Evolutionary conservation across 2,888 invertebrate genomes (phyloP), one percentile per base, ranked within the genome.

Genomic region (Drosophila prolongata): DNA sequence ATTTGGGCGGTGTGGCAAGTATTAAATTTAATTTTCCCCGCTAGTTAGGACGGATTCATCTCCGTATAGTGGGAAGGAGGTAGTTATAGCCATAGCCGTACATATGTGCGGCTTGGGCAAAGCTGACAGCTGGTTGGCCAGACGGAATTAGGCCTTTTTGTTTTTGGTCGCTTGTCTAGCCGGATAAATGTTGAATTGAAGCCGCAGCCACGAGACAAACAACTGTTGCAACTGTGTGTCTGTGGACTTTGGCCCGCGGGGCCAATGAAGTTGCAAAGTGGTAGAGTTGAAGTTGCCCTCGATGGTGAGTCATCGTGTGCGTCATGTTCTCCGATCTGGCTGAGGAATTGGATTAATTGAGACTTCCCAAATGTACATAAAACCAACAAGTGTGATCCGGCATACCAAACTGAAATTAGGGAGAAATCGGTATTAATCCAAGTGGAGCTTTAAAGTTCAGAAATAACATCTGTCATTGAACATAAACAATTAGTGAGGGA

Each of bases 221-320:
- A 72, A 66, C 80, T 81, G 83, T 75, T 79, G 88, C 82, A 83
- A 83, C 78, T 70, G 66, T 53, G 71, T 74, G 67, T 53, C 73
- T 74, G 67, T 88, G 87, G 83, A 83, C 83, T 83, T 83, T 83
- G 89, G 79, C 84, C 79, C 69, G 74, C 61, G 68, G 72, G 58
- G 56, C 65, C 47, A 68, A 55, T 53, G 58, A 66, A 43, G 56
- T 61, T 69, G 68, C 68, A 67, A 44, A 60, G 62, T 57, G 61
- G 86, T 55, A 61, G 53, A 74, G 72, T 65, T 69, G 76, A 68
- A 85, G 80, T 37, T 55, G 69, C 55, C 52, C 30, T 35, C 44
- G 24, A 50, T 61, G 71, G 74, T 66, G 66, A 66, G 66, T 66
- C 66, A 66, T 35, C 38, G 62, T 64, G 66, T 66, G 66, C 69